Conservation (phyloP, 1,140 invertebrate genomes). For the Scaptomyza montana region DNA sequence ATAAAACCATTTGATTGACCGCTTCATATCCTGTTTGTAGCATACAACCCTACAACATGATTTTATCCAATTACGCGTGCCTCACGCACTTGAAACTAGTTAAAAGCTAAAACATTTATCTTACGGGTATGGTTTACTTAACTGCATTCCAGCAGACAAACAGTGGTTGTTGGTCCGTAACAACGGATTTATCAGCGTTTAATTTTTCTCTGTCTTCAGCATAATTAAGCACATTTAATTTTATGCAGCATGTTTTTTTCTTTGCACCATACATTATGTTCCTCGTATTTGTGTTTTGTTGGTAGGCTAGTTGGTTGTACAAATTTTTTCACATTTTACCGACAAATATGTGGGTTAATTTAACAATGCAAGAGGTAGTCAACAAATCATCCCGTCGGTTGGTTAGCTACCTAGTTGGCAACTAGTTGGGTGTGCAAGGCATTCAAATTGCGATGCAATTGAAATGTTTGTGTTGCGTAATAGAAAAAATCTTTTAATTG, state of each 20-base stretch:
- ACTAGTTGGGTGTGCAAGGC: constrained; percentile 21
- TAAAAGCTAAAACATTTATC: constrained; percentile 34
- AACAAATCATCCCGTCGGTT: constrained; percentile 44
- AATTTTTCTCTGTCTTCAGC: constrained; percentile 15
- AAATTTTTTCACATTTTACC: constrained; percentile 46
- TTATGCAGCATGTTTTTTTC: constrained; percentile 56
- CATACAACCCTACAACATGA: constrained; percentile 16
- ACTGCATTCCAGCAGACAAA: constrained; percentile 51
- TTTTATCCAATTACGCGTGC: constrained; percentile 33
- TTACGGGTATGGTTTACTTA: constrained; percentile 35
- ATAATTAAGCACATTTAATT: constrained; percentile 43
- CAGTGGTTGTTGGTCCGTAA: constrained; percentile 35
- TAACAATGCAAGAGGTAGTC: constrained; percentile 19
- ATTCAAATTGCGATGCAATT: constrained; percentile 39
- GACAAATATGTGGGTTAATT: constrained; percentile 44
- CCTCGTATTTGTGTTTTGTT: constrained; percentile 32
- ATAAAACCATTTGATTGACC: constrained; percentile 3
- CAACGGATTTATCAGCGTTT: constrained; percentile 11
- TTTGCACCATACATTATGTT: constrained; percentile 1
- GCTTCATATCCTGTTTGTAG: constrained; percentile 15
- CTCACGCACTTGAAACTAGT: constrained; percentile 36
- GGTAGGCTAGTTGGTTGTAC: constrained; percentile 3
- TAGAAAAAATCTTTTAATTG: constrained; percentile 69
- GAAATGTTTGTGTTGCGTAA: constrained; percentile 54
- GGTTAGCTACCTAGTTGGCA: constrained; percentile 18